Percentiles rank a stretch among this genome's conserved stretches.
Conservation (phyloP, 2,888 invertebrate genomes). For the Cheiracanthium punctorium region DNA sequence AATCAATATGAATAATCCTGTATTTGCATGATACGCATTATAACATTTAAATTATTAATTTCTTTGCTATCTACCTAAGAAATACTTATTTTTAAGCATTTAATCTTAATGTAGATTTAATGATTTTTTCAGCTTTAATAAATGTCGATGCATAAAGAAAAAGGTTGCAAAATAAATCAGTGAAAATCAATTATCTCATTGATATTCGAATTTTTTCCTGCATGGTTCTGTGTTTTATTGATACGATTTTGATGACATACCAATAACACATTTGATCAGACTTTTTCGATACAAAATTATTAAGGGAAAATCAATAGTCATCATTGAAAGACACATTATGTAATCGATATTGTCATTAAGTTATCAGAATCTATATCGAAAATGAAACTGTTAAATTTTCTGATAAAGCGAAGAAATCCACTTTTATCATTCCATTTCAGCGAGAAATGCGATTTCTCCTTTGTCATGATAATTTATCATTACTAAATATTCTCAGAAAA, state of each 20-base stretch:
- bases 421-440: neutral
- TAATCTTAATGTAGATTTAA: too few species aligned
- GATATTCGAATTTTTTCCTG: neutral
- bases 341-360: neutral
- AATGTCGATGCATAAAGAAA: neutral
- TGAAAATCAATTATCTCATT: neutral
- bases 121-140: neutral
- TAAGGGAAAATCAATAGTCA: neutral
- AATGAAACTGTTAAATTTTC: neutral
- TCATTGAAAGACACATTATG: neutral
- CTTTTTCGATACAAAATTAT: neutral
- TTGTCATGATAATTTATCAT: too few species aligned
- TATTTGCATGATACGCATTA: too few species aligned
- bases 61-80: too few species aligned
- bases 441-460: too few species aligned
- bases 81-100: too few species aligned
- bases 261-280: neutral
- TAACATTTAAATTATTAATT: too few species aligned
- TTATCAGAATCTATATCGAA: neutral
- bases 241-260: constrained; percentile 1
- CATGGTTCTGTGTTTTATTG: neutral
- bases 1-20: too few species aligned
- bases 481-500: too few species aligned
- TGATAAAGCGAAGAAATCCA: neutral
- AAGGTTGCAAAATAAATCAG: neutral